Conservation (phyloP, 1,140 invertebrate species). For the Drosophila lowei region DNA sequence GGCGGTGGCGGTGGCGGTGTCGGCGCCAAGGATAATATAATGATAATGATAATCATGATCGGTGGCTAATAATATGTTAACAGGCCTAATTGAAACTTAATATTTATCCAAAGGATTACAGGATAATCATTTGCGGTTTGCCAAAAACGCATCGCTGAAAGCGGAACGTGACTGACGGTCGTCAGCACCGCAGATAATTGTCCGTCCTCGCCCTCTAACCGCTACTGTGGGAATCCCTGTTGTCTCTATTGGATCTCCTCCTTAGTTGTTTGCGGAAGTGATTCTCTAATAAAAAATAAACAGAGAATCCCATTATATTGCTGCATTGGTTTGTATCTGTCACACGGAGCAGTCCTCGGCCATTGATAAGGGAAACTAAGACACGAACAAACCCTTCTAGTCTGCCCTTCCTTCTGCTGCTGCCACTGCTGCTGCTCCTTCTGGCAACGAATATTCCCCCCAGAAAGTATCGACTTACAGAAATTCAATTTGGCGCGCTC, state of each 20-base stretch:
- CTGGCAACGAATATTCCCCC: conserved; percentile 1
- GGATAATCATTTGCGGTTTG: conserved; percentile 77
- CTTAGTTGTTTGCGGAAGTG: conserved; percentile 63
- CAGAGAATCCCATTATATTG: conserved; percentile 44
- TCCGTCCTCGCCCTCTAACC: background rate
- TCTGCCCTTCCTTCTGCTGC: conserved; percentile 11
- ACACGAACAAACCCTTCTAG: conserved; percentile 35
- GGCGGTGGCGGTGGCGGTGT: background rate
- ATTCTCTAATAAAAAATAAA: conserved; percentile 68
- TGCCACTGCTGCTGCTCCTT: conserved; percentile 10
- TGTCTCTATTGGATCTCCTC: conserved; percentile 24
- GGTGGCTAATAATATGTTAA: conserved; percentile 74
- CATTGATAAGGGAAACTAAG: conserved; percentile 40
- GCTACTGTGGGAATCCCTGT: conserved; percentile 48
- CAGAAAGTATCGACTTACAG: conserved; percentile 69
- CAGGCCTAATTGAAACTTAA: conserved; percentile 82
- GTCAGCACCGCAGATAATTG: conserved; percentile 55
- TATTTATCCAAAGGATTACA: conserved; percentile 81
- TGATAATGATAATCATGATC: conserved; percentile 46
- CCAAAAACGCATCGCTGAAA: conserved; percentile 55
- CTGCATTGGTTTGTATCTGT: conserved; percentile 59
- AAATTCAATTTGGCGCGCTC: conserved; percentile 80
- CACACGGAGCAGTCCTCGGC: conserved; percentile 3
- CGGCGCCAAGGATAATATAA: conserved; percentile 26
- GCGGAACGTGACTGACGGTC: conserved; percentile 41